Conservation (phyloP, 2,113 vertebrate genomes). For the Cheirogaleus medius region DNA sequence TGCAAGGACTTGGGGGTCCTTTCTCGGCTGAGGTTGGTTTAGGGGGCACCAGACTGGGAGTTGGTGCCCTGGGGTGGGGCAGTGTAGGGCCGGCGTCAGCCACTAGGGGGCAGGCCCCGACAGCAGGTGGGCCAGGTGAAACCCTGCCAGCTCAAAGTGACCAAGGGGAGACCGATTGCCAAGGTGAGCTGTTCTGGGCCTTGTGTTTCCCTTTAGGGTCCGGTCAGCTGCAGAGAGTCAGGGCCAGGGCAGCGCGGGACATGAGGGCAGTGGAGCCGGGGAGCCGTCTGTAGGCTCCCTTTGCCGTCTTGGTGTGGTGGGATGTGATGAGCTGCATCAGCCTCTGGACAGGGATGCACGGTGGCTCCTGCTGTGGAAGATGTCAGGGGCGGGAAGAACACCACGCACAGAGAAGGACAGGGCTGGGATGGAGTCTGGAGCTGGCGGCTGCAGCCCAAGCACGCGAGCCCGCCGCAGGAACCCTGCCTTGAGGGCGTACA, state of each 20-base stretch:
- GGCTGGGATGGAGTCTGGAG: not conserved
- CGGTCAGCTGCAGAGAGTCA: not conserved
- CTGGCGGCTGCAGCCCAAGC: not conserved
- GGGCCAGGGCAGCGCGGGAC: not conserved
- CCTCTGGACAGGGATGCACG: not conserved
- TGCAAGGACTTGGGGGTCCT: not conserved
- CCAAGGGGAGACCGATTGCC: not conserved
- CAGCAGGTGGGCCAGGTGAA: slow-evolving; percentile 54
- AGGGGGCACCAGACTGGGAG: not conserved
- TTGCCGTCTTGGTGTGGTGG: not conserved
- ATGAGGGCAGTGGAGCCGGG: not conserved
- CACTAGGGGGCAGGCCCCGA: slow-evolving; percentile 77
- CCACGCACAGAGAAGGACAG: not conserved
- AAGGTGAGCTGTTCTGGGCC: not conserved
- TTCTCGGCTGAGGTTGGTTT: not conserved
- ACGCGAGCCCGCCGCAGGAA: not conserved
- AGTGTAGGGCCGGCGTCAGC: slow-evolving; percentile 1
- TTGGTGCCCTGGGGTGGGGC: not conserved
- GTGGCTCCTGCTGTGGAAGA: not conserved
- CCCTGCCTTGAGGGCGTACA: not conserved
- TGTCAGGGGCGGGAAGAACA: not conserved
- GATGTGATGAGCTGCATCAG: not conserved
- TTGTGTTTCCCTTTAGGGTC: not conserved
- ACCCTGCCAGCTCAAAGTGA: not conserved
- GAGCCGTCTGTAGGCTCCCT: not conserved